Base-by-base conservation (phyloP, 2,113 vertebrate species). In the Ornithorhynchus anatinus region DNA sequence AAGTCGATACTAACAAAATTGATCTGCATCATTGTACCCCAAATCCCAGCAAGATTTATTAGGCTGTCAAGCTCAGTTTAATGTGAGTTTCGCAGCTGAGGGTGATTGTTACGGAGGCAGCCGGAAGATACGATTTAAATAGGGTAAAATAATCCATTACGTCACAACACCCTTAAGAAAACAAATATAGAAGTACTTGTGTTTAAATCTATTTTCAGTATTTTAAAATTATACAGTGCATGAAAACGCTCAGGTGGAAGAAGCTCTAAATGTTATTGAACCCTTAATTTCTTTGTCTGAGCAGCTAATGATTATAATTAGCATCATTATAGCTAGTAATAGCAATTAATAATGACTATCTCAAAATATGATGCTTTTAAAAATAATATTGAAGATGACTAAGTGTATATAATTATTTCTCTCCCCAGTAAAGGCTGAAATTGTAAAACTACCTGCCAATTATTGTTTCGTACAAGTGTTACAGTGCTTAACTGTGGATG, bases 151-250 rank as follows among this genome's bases (percentile, higher is more conserved):
- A 67, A 71, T 69, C 71, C 56, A 62, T 90, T 86, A 79, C 65
- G 65, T 92, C 82, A 90, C 78, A 81, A 78, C 74, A 74, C 75
- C 79, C 72, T 81, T 80, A 86, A 82, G 79, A 80, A 84, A 87
- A 85, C 75, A 87, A 89, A 77, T 88, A 84, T 10, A 86, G 79
- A 89, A 89, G 89, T 90, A 88, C 66, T 79, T 84, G 82, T 79
- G 76, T 88, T 91, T 77, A 85, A 84, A 77, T 74, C 63, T 87
- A 76, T 89, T 82, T 84, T 88, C 81, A 84, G 87, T 80, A 77
- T 66, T 84, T 85, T 80, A 59, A 51, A 91, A 92, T 88, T 86
- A 87, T 11, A 84, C 75, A 76, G 81, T 91, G 71, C 82, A 72
- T 62, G 60, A 47, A 82, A 85, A 75, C 27, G n/a, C 66, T 81